Base-by-base conservation (phyloP, 23 tunicate genomes). In the Ascidia mentula region DNA sequence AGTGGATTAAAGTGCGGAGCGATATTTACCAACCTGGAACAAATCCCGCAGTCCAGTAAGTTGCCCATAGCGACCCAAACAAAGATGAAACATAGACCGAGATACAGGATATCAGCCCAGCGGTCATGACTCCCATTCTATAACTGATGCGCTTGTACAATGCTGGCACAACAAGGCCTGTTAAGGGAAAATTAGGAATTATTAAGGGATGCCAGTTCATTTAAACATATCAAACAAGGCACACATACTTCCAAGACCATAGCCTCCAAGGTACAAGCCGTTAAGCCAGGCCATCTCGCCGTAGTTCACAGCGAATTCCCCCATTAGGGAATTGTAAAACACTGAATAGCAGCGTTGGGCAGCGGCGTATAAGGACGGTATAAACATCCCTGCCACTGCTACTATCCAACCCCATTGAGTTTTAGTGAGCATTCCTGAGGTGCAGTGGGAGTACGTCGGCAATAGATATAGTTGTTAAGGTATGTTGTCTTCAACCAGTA, bases 211-310 rank as follows among this genome's bases (percentile, higher is more conserved):
- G n/a, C n/a, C n/a, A n/a, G n/a, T n/a, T n/a, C n/a, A 2, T 8
- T 35, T 4, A 7, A 31, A 71, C 8, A 71, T 53, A 6, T 9
- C 24, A 9, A 53, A 5, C 65, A 53, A 53, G 24, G 7, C 24
- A 53, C 65, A 20, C 81, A 32, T 73, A 77, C 81, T 77, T 37
- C 81, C 69, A 18, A 77, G 26, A 30, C 81, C 81, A 46, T 77
- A 45, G 28, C 81, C 81, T 15, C 38, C 81, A 31, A 36, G 70
- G 45, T 22, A 45, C 30, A 77, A 40, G 26, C 81, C 81, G 38
- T 77, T 77, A 8, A 77, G 69, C 81, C 81, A 77, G 6, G 81
- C 17, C 7, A 77, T 69, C 32, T 77, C 60, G 28, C 26, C 3
- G 53, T 77, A 77, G 37, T 77, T 77, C 38, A 40, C 69, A 6